Evolutionary conservation across 2,113 vertebrate species (phyloP), one percentile per base, ranked within the genome.

Genomic region (Neopipo cinnamomea): DNA sequence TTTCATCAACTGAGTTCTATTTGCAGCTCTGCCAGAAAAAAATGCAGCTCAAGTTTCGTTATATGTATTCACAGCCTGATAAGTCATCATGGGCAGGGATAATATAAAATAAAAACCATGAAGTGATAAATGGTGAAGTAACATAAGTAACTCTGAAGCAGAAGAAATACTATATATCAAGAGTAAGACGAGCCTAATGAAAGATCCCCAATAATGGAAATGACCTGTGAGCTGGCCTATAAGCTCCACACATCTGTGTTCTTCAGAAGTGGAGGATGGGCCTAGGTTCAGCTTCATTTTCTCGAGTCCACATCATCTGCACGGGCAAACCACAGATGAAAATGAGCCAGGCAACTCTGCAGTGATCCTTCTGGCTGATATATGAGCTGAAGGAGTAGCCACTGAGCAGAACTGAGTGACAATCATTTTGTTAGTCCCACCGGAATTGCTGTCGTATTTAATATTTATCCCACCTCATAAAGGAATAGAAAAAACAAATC

Each of bases 71-170:
- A 94, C 97, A 97, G 93, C 76, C 96, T 95, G 97, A 86, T 97
- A 95, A 98, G 91, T 97, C 97, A 97, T 96, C 97, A 94, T 87
- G 88, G 96, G 88, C 82, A 95, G 89, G 92, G 94, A 96, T 96
- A 97, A 97, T 93, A 95, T 95, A 96, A 97, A 97, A 97, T 97
- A 91, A 98, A 98, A 96, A 96, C 91, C 94, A 95, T 94, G 95
- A 53, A 88, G 81, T 93, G 96, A 96, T 96, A 97, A 96, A 96
- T 96, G 94, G 74, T 83, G 59, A 81, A 95, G 94, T 95, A 95
- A 96, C 55, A 55, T 28, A 97, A 93, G 94, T 92, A 97, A 96
- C 83, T 68, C 77, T 6, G 13, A 93, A 95, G 65, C 46, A 96
- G 84, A 68, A 97, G 84, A 61, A 90, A 95, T 8, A 5, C 2